Conservation (phyloP, 2,888 invertebrate species). For the Nowickia ferox region DNA sequence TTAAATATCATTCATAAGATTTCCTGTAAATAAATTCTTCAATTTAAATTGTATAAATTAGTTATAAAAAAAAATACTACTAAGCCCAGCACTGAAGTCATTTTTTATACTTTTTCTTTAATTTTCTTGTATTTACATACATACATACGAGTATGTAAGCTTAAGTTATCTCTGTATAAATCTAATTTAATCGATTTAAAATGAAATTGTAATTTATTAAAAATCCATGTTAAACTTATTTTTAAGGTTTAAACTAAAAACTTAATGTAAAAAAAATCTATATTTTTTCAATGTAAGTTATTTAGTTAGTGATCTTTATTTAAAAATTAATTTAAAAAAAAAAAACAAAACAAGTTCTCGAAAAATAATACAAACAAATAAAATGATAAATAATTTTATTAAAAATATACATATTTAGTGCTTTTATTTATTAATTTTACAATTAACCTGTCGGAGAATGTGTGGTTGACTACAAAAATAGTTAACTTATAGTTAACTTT, state of each 20-base stretch:
- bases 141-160: slow-evolving; percentile 4
- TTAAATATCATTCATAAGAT: slow-evolving; percentile 14
- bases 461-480: no score
- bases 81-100: slow-evolving; percentile 67
- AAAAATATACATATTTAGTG: slow-evolving; percentile 53
- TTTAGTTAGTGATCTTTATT: slow-evolving; percentile 65
- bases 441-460: no score
- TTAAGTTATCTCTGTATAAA: slow-evolving; percentile 16
- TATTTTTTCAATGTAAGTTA: slow-evolving; percentile 62
- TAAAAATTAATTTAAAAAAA: slow-evolving; percentile 20
- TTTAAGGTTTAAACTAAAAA: slow-evolving; percentile 29
- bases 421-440: no score
- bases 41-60: slow-evolving; percentile 51
- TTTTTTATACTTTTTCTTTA: slow-evolving; percentile 18
- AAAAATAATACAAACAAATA: slow-evolving; percentile 48
- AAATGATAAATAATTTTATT: slow-evolving; percentile 65
- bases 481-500: no score
- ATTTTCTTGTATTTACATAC: neutral
- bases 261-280: slow-evolving; percentile 18
- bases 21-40: slow-evolving; percentile 40
- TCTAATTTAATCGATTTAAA: neutral
- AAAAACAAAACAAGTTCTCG: slow-evolving; percentile 25
- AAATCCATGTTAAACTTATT: slow-evolving; percentile 55
- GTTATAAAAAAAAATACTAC: slow-evolving; percentile 1
- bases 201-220: slow-evolving; percentile 38